Evolutionary conservation across 2,888 invertebrate species (phyloP).

Genomic region (Eretmocerus hayati): DNA sequence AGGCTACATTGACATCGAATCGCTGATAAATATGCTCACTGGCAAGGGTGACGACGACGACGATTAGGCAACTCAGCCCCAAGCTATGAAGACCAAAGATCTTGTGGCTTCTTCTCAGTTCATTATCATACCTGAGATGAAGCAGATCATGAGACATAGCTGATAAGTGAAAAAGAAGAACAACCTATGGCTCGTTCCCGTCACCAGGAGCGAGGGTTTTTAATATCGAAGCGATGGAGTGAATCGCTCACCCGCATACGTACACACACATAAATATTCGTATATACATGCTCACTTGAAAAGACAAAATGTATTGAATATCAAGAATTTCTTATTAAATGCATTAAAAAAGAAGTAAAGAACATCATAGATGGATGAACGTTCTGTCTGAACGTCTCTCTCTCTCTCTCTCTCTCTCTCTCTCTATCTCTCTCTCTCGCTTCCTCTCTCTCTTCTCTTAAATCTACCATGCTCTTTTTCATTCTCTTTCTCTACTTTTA

Average conservation of each 20-base stretch:
- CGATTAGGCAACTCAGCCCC: constrained; percentile 45
- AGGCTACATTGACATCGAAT: constrained; percentile 81
- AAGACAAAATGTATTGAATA: too few species aligned
- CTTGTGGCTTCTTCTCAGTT: not conserved
- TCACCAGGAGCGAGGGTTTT: not conserved
- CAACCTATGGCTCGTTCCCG: too few species aligned
- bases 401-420: not conserved
- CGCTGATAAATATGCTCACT: constrained; percentile 81
- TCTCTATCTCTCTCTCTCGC: not conserved
- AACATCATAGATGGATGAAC: not conserved
- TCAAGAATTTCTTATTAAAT: not conserved
- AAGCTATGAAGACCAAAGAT: not conserved
- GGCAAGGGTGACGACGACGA: constrained; percentile 80
- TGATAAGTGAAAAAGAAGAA: too few species aligned
- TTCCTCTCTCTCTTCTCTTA: not conserved
- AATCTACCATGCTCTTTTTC: not conserved
- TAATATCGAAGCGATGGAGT: too few species aligned
- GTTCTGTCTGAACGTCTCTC: not conserved
- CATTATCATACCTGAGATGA: too few species aligned
- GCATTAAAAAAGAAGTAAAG: not conserved
- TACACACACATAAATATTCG: too few species aligned
- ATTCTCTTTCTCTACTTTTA: not conserved
- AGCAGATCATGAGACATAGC: not conserved
- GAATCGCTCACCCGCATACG: too few species aligned
- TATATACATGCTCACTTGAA: too few species aligned